phyloP scores from a whole-genome alignment of 2,797 vertebrate species.

The Vultur gryphus region DNA sequence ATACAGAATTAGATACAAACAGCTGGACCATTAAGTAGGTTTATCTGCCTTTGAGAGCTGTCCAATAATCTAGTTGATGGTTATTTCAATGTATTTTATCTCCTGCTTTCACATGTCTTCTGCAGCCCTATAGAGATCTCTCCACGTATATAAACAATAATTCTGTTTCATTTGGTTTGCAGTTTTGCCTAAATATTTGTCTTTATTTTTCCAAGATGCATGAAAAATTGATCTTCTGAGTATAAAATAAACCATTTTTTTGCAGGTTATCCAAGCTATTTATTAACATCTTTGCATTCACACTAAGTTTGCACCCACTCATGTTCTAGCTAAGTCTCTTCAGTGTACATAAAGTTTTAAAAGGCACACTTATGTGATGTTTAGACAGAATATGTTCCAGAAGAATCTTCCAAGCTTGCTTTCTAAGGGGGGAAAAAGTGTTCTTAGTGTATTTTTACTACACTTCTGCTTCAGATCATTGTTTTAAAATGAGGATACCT shows the following conservation, averaged over 20 bases:
- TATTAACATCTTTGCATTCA: neutral
- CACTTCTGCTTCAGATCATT: neutral
- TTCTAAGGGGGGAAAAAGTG: neutral
- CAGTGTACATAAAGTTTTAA: neutral
- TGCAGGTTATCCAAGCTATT: neutral
- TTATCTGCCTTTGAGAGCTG: neutral
- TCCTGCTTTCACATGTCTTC: neutral
- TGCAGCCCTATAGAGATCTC: neutral
- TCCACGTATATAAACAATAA: neutral
- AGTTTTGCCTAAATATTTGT: conserved; percentile 3
- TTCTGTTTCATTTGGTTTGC: conserved; percentile 20
- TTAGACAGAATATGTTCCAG: neutral
- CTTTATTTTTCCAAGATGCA: neutral
- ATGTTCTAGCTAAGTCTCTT: neutral
- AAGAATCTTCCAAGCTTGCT: neutral
- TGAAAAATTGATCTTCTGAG: neutral
- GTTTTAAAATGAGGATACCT: neutral
- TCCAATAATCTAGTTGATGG: neutral
- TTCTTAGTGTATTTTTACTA: neutral
- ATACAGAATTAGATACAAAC: neutral
- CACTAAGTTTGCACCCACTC: neutral
- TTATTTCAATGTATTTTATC: neutral
- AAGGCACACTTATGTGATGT: neutral
- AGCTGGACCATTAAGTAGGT: neutral
- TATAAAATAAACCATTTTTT: conserved; percentile 20